phyloP scores from a whole-genome alignment of 2,113 vertebrate genomes.

The Suricata suricatta region DNA sequence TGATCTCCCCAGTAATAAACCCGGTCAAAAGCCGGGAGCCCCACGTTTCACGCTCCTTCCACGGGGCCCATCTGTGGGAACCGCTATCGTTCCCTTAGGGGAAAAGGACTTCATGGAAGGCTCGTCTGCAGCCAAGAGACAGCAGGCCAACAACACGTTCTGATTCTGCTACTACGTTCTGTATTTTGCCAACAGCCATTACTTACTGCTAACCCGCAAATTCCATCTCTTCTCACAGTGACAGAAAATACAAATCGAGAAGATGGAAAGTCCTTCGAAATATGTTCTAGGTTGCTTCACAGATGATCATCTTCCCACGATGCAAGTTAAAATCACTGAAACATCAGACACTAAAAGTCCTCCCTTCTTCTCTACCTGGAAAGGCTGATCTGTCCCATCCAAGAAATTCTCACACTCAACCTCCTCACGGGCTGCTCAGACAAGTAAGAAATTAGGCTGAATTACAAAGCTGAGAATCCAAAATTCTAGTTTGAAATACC shows the following conservation, averaged over 20 bases:
- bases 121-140: background rate
- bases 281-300: background rate
- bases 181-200: background rate
- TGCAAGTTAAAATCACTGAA: background rate
- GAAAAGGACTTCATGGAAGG: background rate
- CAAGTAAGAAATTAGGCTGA: background rate
- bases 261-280: background rate
- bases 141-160: background rate
- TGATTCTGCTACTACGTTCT: background rate
- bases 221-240: background rate
- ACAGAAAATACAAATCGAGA: background rate
- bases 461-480: background rate
- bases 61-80: background rate
- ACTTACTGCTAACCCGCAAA: background rate
- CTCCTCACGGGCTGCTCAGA: background rate
- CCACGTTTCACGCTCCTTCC: background rate
- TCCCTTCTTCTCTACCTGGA: background rate
- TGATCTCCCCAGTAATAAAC: background rate
- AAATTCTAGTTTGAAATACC: background rate
- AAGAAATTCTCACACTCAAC: background rate
- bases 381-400: background rate
- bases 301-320: background rate
- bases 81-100: background rate
- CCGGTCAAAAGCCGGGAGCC: background rate
- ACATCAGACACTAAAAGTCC: background rate